These are phyloP conservation scores for Agelastica alni DNA, from an alignment of 2,888 invertebrate species.

Conservation along the genomic window DNA sequence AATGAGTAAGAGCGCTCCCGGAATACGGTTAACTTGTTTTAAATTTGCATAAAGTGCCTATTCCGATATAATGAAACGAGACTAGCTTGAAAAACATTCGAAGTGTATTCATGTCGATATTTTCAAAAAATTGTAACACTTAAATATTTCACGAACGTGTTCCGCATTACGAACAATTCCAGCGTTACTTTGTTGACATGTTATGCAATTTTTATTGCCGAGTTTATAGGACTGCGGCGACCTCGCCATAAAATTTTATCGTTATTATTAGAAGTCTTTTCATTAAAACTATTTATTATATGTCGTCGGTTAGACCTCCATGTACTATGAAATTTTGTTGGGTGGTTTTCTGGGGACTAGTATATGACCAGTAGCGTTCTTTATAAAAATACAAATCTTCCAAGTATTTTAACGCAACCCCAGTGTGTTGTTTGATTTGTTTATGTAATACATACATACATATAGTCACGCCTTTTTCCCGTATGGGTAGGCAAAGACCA, in stretches of 20 bases:
- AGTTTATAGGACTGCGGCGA: slow-evolving; percentile 22
- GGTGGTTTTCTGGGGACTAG: background rate
- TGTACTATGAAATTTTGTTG: slow-evolving; percentile 2
- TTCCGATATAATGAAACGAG: slow-evolving; percentile 1
- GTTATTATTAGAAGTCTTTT: slow-evolving; percentile 26
- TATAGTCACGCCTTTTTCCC: too few relatives aligned
- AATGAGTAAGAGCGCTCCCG: too few relatives aligned
- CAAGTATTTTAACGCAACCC: too few relatives aligned
- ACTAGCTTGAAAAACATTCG: slow-evolving; percentile 4
- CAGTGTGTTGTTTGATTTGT: too few relatives aligned
- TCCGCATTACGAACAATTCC: slow-evolving; percentile 12
- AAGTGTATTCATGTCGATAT: slow-evolving; percentile 12
- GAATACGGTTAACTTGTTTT: too few relatives aligned
- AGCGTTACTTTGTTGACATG: slow-evolving; percentile 24
- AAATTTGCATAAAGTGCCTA: slow-evolving; percentile 5
- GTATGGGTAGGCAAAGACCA: too few relatives aligned
- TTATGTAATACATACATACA: too few relatives aligned
- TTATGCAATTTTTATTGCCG: slow-evolving; percentile 28
- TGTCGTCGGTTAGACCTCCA: background rate
- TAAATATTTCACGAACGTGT: slow-evolving; percentile 13
- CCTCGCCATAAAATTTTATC: slow-evolving; percentile 28
- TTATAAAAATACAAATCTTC: too few relatives aligned
- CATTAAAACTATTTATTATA: slow-evolving; percentile 26
- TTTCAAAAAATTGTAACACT: slow-evolving; percentile 14
- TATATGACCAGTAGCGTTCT: background rate